A percentile compares a stretch with the other conserved stretches of the same genome.
phyloP scores from a whole-genome alignment of 2,888 invertebrate genomes.

The Sinopyrophorus schimmeli region DNA sequence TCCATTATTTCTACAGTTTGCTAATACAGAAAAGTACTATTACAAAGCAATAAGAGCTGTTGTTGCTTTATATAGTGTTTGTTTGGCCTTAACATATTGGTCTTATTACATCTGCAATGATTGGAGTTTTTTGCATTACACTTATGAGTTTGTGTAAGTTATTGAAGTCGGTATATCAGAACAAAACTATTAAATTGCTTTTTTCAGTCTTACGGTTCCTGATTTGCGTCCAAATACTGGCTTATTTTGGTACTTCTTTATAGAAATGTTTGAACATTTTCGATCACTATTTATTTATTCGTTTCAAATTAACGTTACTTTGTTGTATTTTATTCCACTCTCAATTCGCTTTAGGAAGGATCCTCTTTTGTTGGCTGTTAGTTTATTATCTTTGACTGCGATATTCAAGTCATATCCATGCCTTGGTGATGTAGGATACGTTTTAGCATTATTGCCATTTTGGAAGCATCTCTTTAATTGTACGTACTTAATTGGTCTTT shows the following conservation, averaged over 20 bases:
- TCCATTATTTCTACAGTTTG: constrained; percentile 74
- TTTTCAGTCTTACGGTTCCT: constrained; percentile 81
- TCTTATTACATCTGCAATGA: constrained; percentile 35
- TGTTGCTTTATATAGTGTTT: constrained; percentile 28
- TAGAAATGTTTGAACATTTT: constrained; percentile 99
- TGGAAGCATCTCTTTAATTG: constrained; percentile 88
- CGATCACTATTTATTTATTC: constrained; percentile 91
- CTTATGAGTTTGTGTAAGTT: constrained; percentile 69
- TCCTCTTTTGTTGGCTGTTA: constrained; percentile 78
- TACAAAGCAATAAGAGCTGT: constrained; percentile 50
- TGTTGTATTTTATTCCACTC: constrained; percentile 88
- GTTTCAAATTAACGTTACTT: constrained; percentile 94
- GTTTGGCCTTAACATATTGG: constrained; percentile 12
- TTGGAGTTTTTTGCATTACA: constrained; percentile 58
- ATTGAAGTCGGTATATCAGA: neutral
- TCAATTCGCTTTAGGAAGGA: constrained; percentile 77
- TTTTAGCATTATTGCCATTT: constrained; percentile 85
- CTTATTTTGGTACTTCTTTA: constrained; percentile 99
- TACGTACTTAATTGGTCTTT: constrained; percentile 58
- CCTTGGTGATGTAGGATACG: constrained; percentile 92
- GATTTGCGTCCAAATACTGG: constrained; percentile 97
- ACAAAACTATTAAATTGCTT: constrained; percentile 21
- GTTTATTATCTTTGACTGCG: constrained; percentile 78
- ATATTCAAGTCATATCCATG: constrained; percentile 98
- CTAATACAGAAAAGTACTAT: constrained; percentile 59